A percentile compares a stretch with the other conserved stretches of the same genome.
Conservation (phyloP, 2,797 vertebrate species). For the Scarus forsteni region DNA sequence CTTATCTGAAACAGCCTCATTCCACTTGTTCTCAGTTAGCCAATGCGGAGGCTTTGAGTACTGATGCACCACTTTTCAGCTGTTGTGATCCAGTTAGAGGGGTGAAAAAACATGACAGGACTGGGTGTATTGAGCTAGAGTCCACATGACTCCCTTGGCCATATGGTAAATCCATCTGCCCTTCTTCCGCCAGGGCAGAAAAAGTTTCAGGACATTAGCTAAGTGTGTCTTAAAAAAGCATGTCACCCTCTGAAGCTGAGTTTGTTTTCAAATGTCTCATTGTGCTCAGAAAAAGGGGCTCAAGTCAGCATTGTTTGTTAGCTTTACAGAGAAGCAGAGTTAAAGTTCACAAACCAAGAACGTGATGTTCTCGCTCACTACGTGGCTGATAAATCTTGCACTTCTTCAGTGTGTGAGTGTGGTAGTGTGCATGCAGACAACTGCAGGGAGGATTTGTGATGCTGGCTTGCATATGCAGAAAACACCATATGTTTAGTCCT, state of each 20-base stretch:
- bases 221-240: slow-evolving; percentile 36
- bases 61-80: slow-evolving; percentile 6
- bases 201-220: slow-evolving; percentile 52
- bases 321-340: slow-evolving; percentile 10
- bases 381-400: slow-evolving; percentile 29
- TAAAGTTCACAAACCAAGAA: slow-evolving; percentile 21
- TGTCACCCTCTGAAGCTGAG: slow-evolving; percentile 26
- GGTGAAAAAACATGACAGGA: slow-evolving; percentile 13
- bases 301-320: neutral
- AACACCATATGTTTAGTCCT: slow-evolving; percentile 65
- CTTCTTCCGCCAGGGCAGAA: slow-evolving; percentile 43
- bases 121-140: slow-evolving; percentile 33
- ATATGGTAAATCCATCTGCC: slow-evolving; percentile 78
- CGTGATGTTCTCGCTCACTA: slow-evolving; percentile 5
- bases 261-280: slow-evolving; percentile 14
- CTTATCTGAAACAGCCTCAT: slow-evolving; percentile 3
- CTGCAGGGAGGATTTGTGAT: slow-evolving; percentile 26
- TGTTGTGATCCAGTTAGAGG: slow-evolving; percentile 27
- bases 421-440: slow-evolving; percentile 12
- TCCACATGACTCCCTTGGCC: slow-evolving; percentile 58
- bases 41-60: neutral
- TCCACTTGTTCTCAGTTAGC: neutral
- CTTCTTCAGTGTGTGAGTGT: slow-evolving; percentile 18
- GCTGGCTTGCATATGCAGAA: slow-evolving; percentile 53
- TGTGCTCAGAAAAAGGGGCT: slow-evolving; percentile 4